phyloP scores from a whole-genome alignment of 2,113 vertebrate genomes.

The Pomatorhinus ruficollis region DNA sequence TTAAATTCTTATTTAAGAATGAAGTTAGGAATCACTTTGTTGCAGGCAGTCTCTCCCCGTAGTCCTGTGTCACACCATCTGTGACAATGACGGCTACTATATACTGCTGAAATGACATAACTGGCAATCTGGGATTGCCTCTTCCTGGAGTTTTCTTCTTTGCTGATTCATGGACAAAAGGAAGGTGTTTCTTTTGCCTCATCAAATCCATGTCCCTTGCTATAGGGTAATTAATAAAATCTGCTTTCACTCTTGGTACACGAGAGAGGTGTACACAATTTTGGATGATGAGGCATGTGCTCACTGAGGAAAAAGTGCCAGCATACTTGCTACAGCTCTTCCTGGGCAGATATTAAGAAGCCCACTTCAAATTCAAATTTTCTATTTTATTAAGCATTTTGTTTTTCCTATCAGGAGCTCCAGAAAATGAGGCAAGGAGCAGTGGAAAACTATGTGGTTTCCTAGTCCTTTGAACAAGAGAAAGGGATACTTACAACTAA shows the following conservation, averaged over 20 bases:
- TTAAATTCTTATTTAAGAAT: not conserved
- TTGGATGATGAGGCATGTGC: not conserved
- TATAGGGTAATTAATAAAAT: not conserved
- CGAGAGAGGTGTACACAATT: not conserved
- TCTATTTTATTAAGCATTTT: not conserved
- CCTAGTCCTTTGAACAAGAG: not conserved
- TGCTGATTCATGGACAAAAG: not conserved
- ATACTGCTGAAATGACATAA: not conserved
- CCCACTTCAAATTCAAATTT: not conserved
- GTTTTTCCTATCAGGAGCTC: not conserved
- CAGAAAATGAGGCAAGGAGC: not conserved
- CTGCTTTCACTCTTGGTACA: not conserved
- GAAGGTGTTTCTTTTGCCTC: not conserved
- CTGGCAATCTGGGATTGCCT: not conserved
- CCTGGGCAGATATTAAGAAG: not conserved
- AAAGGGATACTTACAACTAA: not conserved
- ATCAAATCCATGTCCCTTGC: not conserved
- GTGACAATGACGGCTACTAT: not conserved
- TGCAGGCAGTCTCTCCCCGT: not conserved
- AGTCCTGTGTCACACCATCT: not conserved
- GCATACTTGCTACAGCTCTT: not conserved
- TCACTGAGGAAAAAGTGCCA: not conserved
- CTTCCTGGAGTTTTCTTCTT: not conserved
- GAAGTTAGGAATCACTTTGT: not conserved
- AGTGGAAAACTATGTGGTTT: slow-evolving; percentile 4